phyloP scores from a whole-genome alignment of 2,113 vertebrate genomes.

The Anhinga rufa region DNA sequence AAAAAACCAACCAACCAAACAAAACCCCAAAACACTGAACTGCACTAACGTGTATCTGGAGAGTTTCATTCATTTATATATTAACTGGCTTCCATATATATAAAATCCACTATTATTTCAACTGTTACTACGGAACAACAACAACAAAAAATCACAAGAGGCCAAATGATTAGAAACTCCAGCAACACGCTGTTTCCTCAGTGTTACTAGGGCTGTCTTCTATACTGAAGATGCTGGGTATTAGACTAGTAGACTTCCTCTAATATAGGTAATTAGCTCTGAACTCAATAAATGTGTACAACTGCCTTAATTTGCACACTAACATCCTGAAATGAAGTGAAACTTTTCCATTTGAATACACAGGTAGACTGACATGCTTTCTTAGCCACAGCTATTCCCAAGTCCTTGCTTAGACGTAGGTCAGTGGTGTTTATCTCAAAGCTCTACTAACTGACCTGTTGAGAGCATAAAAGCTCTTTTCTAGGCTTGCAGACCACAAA shows the following conservation, averaged over 20 bases:
- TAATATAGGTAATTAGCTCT: neutral
- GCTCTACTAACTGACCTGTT: neutral
- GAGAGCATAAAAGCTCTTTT: neutral
- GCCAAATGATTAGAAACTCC: neutral
- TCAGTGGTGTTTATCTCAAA: neutral
- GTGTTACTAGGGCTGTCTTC: neutral
- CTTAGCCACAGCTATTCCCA: neutral
- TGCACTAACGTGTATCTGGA: neutral
- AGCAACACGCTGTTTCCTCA: neutral
- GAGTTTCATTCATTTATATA: neutral
- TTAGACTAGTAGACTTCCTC: neutral
- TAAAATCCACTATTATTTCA: neutral
- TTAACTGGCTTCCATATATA: neutral
- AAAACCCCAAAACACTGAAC: neutral
- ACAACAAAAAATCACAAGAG: neutral
- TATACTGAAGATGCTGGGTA: neutral
- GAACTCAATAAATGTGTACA: neutral
- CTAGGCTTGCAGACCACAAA: neutral
- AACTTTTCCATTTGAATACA: neutral
- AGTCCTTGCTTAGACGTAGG: neutral
- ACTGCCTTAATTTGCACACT: neutral
- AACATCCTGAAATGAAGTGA: neutral
- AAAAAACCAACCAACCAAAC: too few species aligned
- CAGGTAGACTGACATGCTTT: neutral
- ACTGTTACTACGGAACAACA: neutral